Percentiles rank a stretch among this genome's conserved stretches.
Conservation (phyloP, 2,797 vertebrate species). For the Propithecus deckenii region DNA sequence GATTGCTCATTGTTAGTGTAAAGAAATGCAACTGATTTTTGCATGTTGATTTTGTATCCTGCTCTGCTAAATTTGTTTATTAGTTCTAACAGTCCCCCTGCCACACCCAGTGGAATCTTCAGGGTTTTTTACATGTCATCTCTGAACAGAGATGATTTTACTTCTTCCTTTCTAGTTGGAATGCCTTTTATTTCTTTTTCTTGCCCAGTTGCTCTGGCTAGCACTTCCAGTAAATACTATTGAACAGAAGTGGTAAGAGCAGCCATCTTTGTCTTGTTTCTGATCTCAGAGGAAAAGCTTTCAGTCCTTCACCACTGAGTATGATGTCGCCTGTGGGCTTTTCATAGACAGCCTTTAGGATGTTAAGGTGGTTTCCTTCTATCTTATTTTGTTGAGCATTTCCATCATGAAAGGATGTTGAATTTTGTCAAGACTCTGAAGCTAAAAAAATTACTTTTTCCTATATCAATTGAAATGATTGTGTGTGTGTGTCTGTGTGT, state of each 20-base stretch:
- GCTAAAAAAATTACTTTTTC: neutral
- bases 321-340: neutral
- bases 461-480: neutral
- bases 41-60: neutral
- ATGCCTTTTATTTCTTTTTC: neutral
- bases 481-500: no score
- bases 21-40: neutral
- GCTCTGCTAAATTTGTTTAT: neutral
- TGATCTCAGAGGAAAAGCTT: neutral
- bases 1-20: neutral
- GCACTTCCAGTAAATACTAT: neutral
- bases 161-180: neutral
- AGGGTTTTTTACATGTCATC: neutral
- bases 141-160: conserved; percentile 17
- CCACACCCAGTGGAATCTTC: neutral
- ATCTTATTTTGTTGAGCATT: neutral
- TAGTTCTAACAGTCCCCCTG: neutral
- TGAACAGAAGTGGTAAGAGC: neutral
- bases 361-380: neutral
- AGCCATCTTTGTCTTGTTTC: neutral
- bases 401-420: neutral
- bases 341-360: neutral
- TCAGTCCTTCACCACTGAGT: neutral
- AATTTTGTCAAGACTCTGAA: neutral
- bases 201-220: neutral